Evolutionary conservation across 2,888 invertebrate genomes (phyloP), one percentile per base, ranked within the genome.

Genomic region (Phalera bucephala): DNA sequence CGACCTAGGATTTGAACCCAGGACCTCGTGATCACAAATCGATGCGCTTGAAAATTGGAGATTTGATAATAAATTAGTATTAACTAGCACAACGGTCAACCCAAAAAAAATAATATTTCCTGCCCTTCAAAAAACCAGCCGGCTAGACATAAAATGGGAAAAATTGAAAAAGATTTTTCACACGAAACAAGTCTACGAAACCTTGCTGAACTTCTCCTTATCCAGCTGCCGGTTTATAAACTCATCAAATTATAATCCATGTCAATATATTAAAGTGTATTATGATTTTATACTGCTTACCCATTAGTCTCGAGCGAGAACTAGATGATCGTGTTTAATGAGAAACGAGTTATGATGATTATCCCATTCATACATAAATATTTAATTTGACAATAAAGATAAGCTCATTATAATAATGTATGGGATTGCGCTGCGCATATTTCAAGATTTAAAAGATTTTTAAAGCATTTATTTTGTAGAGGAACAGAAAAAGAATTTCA

Each of bases 361-460:
- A n/a, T n/a, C 11, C 12, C 25, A 8, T 25, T 23, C 20, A 25
- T 29, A 37, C 32, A 35, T 21, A 42, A n/a, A 38, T 10, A 29
- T 26, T 33, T 39, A 17, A 27, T 14, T 8, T 12, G 12, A 23
- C 2, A 12, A 25, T 12, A 25, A 8, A 25, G 12, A 12, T 1
- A 25, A 6, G 1, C 11, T 12, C 2, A 3, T 25, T 12, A 7
- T 11, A 25, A 12, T 6, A 25, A 12, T n/a, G n/a, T n/a, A n/a
- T n/a, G n/a, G 7, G 9, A n/a, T 9, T n/a, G 21, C 9, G 21
- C 3, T 3, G 3, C 9, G 21, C 1, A 21, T 21, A 21, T n/a
- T 21, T n/a, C n/a, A 21, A 6, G 9, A 8, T 21, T 21, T 21
- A 2, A 7, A 3, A 19, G 6, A 1, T 3, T 19, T n/a, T 21